Evolutionary conservation across 2,888 invertebrate genomes (phyloP).

Genomic region (Drosophila prostipennis): DNA sequence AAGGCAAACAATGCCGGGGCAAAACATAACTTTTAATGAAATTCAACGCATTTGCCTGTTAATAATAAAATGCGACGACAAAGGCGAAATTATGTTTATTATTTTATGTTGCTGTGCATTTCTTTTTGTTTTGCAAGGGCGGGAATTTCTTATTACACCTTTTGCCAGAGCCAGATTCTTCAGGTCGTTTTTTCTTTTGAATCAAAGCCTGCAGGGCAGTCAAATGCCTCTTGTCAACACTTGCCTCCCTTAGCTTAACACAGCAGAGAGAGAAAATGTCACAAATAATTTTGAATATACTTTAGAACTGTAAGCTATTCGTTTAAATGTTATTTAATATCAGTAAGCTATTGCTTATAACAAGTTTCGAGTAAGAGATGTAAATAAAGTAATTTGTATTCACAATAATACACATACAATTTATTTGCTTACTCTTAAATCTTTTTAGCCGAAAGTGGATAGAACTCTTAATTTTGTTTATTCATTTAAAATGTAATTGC

Average conservation of each 20-base stretch:
- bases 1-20: conserved; percentile 25
- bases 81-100: conserved; percentile 76
- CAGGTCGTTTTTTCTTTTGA: conserved; percentile 39
- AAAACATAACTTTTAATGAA: conserved; percentile 77
- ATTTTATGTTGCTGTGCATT: conserved; percentile 61
- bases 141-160: conserved; percentile 69
- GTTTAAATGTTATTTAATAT: too few relatives aligned
- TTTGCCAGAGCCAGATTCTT: conserved; percentile 19
- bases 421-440: too few relatives aligned
- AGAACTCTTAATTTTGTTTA: too few relatives aligned
- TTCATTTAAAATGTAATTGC: too few relatives aligned
- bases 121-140: conserved; percentile 23
- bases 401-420: too few relatives aligned
- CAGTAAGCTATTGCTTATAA: too few relatives aligned
- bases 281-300: background rate
- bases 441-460: too few relatives aligned
- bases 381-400: background rate
- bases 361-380: too few relatives aligned
- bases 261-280: background rate
- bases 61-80: conserved; percentile 66
- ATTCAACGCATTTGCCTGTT: conserved; percentile 71
- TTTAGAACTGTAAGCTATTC: background rate
- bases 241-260: conserved; percentile 11
- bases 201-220: conserved; percentile 64
- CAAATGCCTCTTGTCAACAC: conserved; percentile 71